Conservation (phyloP, 2,797 vertebrate species). For the Periophthalmus magnuspinnatus region DNA sequence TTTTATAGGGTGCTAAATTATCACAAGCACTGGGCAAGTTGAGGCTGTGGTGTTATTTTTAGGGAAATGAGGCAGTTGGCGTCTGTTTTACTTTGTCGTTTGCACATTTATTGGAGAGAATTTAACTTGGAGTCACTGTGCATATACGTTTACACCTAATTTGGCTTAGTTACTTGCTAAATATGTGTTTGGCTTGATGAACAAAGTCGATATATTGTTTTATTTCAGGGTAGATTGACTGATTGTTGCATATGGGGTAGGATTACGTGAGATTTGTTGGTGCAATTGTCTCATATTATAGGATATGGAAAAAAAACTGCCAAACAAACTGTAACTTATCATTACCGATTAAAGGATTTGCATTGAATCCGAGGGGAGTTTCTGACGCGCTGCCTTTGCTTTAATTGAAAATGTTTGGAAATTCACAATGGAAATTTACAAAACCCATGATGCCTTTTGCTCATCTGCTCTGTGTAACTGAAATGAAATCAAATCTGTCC, state of each 20-base stretch:
- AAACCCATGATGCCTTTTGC: not conserved
- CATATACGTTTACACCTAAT: not conserved
- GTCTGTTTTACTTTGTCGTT: not conserved
- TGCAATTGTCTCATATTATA: not conserved
- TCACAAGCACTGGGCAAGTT: not conserved
- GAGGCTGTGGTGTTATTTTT: not conserved
- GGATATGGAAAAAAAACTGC: not conserved
- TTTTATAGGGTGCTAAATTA: not conserved
- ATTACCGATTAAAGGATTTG: not conserved
- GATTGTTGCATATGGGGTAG: too few relatives aligned
- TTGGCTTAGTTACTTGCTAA: not conserved
- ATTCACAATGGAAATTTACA: not conserved
- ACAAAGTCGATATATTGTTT: not conserved
- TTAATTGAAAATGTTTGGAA: not conserved
- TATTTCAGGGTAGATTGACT: not conserved
- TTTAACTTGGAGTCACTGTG: not conserved
- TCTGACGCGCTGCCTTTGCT: not conserved
- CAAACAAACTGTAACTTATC: not conserved
- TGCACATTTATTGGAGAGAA: not conserved
- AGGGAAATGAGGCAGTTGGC: not conserved
- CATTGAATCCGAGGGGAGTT: not conserved
- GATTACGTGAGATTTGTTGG: not conserved
- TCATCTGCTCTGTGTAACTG: not conserved
- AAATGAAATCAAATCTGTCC: not conserved
- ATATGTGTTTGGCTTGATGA: not conserved